These are phyloP conservation scores for Anableps anableps DNA, from an alignment of 2,797 vertebrate species.

Conservation along the genomic window DNA sequence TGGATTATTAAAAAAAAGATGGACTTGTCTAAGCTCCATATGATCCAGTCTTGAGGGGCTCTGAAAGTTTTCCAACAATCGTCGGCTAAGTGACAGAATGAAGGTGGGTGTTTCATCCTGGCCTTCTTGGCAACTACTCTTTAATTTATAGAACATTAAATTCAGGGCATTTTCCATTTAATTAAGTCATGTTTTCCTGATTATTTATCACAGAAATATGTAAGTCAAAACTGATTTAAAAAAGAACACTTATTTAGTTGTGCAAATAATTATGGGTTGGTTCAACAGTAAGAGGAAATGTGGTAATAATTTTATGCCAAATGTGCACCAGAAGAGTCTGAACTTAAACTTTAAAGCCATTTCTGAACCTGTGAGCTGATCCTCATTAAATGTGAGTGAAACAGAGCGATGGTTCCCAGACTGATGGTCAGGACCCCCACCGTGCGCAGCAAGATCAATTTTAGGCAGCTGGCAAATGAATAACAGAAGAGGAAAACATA, in stretches of 20 bases:
- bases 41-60: slow-evolving; percentile 14
- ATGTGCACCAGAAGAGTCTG: slow-evolving; percentile 4
- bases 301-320: slow-evolving; percentile 6
- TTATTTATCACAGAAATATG: background rate
- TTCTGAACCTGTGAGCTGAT: slow-evolving; percentile 10
- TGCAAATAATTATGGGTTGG: slow-evolving; percentile 1
- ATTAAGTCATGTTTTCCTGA: background rate
- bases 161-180: slow-evolving; percentile 5
- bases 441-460: background rate
- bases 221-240: background rate
- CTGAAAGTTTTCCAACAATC: slow-evolving; percentile 2
- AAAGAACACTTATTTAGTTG: background rate
- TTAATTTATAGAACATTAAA: background rate
- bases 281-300: slow-evolving; percentile 7
- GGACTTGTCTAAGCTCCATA: background rate
- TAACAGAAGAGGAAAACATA: slow-evolving; percentile 2
- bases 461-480: slow-evolving; percentile 4
- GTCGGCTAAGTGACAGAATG: slow-evolving; percentile 3
- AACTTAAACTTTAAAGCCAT: slow-evolving; percentile 1
- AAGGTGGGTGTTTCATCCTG: slow-evolving; percentile 28
- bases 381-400: slow-evolving; percentile 25
- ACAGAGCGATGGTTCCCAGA: background rate
- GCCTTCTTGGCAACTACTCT: slow-evolving; percentile 12
- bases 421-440: slow-evolving; percentile 14
- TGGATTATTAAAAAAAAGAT: background rate